Conservation (phyloP, 1,140 invertebrate species). For the Meloidogyne chitwoodi region DNA sequence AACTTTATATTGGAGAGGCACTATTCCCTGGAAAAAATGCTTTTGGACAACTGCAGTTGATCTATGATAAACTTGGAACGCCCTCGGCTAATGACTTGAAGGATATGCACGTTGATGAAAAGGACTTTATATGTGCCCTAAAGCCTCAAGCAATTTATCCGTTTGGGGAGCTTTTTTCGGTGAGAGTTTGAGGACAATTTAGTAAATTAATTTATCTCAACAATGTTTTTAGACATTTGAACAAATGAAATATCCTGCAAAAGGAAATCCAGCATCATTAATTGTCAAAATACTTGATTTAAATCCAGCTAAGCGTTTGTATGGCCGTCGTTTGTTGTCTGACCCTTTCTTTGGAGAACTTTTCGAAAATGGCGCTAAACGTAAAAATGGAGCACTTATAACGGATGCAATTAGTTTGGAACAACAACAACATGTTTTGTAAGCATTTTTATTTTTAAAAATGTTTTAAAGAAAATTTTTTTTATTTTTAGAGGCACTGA, state of each 20-base stretch:
- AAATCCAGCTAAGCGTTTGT: not conserved
- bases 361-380: not conserved
- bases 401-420: not conserved
- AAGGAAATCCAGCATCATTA: not conserved
- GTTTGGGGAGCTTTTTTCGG: not conserved
- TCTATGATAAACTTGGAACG: constrained; percentile 67
- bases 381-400: not conserved
- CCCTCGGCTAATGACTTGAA: constrained; percentile 15
- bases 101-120: not conserved
- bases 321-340: not conserved
- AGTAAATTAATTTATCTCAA: too few species aligned
- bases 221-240: not conserved
- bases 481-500: not conserved
- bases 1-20: constrained; percentile 63
- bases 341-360: not conserved
- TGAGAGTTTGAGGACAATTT: too few species aligned
- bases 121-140: not conserved
- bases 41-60: constrained; percentile 78
- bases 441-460: not conserved
- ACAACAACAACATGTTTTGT: not conserved
- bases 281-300: not conserved
- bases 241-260: not conserved
- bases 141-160: not conserved
- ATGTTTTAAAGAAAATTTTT: not conserved
- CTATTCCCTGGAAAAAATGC: constrained; percentile 79